Conservation (phyloP, 2,797 vertebrate genomes). For the Craterocephalus amniculus region DNA sequence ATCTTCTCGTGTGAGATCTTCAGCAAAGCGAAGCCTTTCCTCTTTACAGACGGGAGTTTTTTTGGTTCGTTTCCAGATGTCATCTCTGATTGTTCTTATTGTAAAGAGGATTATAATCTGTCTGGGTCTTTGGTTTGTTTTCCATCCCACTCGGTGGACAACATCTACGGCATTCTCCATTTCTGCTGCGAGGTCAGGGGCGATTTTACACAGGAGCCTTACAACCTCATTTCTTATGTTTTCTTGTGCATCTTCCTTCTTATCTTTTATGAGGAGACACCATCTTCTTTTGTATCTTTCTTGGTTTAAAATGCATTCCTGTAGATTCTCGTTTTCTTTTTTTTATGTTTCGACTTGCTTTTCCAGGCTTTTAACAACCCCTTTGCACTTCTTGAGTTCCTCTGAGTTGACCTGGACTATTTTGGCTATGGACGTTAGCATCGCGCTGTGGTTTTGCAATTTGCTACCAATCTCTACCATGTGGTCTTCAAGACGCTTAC, state of each 20-base stretch:
- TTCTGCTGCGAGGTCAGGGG: neutral
- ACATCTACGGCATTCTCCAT: neutral
- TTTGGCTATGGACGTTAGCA: neutral
- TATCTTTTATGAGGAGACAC: neutral
- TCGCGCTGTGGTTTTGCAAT: neutral
- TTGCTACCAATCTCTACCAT: neutral
- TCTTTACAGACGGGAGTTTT: neutral
- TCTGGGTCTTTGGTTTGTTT: neutral
- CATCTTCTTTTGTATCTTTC: constrained; percentile 9
- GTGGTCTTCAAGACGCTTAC: neutral
- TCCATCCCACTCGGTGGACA: neutral
- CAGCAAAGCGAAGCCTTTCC: neutral
- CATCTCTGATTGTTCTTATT: neutral
- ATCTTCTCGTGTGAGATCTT: neutral
- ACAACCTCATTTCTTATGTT: neutral
- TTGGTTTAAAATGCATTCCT: neutral
- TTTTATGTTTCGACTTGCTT: neutral
- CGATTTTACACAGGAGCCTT: neutral
- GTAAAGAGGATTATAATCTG: constrained; percentile 5
- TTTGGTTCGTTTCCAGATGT: constrained; percentile 1
- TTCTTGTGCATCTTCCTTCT: neutral
- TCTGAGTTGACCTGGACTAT: neutral
- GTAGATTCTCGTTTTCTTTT: neutral
- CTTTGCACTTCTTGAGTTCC: neutral
- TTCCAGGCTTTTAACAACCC: neutral